These are phyloP conservation scores for Acanthococcus lagerstroemiae DNA, from an alignment of 2,888 invertebrate genomes.

Conservation along the genomic window DNA sequence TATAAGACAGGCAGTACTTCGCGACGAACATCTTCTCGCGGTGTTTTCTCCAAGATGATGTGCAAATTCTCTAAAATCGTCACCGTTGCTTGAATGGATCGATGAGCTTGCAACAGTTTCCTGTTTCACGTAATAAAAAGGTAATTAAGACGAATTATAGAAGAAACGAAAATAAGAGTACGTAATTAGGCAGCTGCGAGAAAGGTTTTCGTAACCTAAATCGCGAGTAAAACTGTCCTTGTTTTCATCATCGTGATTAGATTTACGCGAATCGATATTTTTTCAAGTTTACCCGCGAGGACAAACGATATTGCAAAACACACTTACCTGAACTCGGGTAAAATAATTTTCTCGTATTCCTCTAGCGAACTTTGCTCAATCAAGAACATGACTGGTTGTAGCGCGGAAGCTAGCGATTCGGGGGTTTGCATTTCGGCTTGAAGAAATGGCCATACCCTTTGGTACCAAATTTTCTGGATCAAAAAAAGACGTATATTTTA, in stretches of 20 bases:
- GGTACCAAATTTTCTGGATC: constrained; percentile 86
- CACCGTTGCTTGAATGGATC: constrained; percentile 74
- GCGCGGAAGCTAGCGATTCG: constrained; percentile 74
- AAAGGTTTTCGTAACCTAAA: too few species aligned
- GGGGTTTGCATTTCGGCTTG: constrained; percentile 73
- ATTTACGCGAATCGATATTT: background rate
- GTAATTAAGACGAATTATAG: too few species aligned
- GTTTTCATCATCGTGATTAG: too few species aligned
- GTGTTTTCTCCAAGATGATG: constrained; percentile 76
- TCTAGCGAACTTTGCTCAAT: constrained; percentile 66
- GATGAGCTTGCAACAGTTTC: constrained; percentile 62
- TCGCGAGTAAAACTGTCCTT: background rate
- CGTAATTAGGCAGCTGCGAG: too few species aligned
- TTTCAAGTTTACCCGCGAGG: background rate
- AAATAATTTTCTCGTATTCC: constrained; percentile 69
- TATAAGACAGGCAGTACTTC: constrained; percentile 81
- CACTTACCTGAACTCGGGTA: constrained; percentile 71
- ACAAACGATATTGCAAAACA: background rate
- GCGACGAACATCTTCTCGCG: constrained; percentile 62
- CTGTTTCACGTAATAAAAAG: constrained; percentile 44
- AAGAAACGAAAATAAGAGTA: too few species aligned
- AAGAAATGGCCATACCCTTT: constrained; percentile 83
- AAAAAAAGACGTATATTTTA: background rate
- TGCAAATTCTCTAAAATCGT: constrained; percentile 83
- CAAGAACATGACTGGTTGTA: constrained; percentile 73